Conservation (phyloP, 2,888 invertebrate species). For the Spodoptera picta region DNA sequence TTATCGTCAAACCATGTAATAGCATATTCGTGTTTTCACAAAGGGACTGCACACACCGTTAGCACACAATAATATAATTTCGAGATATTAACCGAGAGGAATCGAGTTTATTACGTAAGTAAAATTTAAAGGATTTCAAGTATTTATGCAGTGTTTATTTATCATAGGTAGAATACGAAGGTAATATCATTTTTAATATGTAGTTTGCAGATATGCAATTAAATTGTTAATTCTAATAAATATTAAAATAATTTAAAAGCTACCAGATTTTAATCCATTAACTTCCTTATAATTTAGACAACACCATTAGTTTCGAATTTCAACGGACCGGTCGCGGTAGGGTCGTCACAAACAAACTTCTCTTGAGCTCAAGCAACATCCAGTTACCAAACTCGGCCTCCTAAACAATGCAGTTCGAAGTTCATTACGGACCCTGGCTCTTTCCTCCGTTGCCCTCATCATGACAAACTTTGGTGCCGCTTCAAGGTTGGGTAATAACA, state of each 20-base stretch:
- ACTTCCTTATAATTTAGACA: slow-evolving; percentile 2
- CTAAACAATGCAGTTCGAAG: slow-evolving; percentile 40
- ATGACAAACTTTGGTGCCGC: slow-evolving; percentile 26
- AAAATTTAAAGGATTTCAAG: slow-evolving; percentile 16
- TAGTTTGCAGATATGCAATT: too few species aligned
- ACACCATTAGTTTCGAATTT: slow-evolving; percentile 2
- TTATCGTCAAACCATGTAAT: slow-evolving; percentile 33
- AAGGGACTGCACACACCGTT: slow-evolving; percentile 21
- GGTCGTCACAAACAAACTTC: slow-evolving; percentile 30
- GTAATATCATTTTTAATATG: too few species aligned
- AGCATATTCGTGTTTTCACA: slow-evolving; percentile 18
- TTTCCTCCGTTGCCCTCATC: slow-evolving; percentile 13
- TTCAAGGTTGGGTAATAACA: slow-evolving; percentile 25
- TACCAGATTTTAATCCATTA: too few species aligned
- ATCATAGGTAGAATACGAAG: neutral
- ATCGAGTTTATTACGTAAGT: slow-evolving; percentile 21
- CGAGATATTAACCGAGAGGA: slow-evolving; percentile 17
- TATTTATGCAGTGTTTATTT: slow-evolving; percentile 16
- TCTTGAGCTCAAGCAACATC: slow-evolving; percentile 11
- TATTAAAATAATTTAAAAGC: too few species aligned
- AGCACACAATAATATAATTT: slow-evolving; percentile 28
- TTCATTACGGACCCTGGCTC: slow-evolving; percentile 25
- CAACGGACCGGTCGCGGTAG: neutral
- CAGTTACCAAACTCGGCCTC: slow-evolving; percentile 8
- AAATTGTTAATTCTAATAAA: too few species aligned